Base-by-base conservation (phyloP, 2,888 invertebrate genomes). In the Steromphala cineraria region DNA sequence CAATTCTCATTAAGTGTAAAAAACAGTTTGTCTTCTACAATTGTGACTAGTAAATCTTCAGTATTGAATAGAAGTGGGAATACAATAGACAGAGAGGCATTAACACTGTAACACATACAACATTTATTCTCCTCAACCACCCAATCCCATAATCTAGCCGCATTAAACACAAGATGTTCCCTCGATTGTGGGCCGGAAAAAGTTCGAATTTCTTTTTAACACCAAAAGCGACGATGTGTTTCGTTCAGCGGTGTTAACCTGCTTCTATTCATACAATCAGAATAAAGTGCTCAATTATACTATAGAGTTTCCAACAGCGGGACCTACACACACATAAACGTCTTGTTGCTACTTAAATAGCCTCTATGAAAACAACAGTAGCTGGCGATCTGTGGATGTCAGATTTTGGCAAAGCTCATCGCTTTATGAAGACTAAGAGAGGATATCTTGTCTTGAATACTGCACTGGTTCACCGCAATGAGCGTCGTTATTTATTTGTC, bases 141-240 rank as follows among this genome's bases (percentile, higher is more conserved):
- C 19, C 71, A 3, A 31, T 31, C 31, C 71, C 31, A 71, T 71
- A 71, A 71, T 71, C 71, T 71, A 36, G 28, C 71, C 19, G 71
- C 40, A 31, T 36, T 71, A 71, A 71, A 71, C 36, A 19, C n/a
- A 71, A 71, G 71, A 71, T 71, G 31, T 40, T 36, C n/a, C 36
- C 56, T 19, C 56, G 19, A 56, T 19, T 21, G 56, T 36, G 71
- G 36, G 71, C 31, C 36, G 40, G 46, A 71, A 71, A 71, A 71
- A 36, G 71, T 71, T 71, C 71, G 71, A 36, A 71, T 71, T 71
- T 71, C 71, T 36, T n/a, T 67, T 71, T 31, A 31, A 71, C 71
- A 71, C 71, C 17, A 71, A 31, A 71, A 36, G 71, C 71, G 71
- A 71, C 36, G 71, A 71, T 71, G 71, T 71, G 71, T 36, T 36